Base-by-base conservation (phyloP, 2,888 invertebrate species). In the Molanna angustata region DNA sequence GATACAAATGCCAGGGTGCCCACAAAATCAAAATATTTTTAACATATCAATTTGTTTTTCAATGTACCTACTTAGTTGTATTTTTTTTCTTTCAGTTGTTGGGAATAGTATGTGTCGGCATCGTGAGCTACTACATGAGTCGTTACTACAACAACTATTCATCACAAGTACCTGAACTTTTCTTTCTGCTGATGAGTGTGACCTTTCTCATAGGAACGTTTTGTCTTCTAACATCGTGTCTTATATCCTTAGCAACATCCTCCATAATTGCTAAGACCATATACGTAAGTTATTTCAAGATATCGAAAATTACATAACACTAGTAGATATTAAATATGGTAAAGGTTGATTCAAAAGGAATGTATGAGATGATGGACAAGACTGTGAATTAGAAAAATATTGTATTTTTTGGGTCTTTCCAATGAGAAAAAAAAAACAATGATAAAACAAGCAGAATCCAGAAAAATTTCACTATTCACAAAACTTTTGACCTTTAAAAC, bases 171-270 rank as follows among this genome's bases (percentile, higher is more conserved):
- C 76, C 81, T 0, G 83, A 84, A 63, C 69, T 86, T 16, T 90
- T 91, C 70, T 87, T 85, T 69, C 72, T 89, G 20, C 69, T 91
- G 52, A 85, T 89, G 66, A 78, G 85, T 0, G 86, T 86, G 0
- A 78, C 91, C 13, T 92, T 89, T 66, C 78, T 92, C 66, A 83
- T 92, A 56, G 86, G 87, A 46, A 91, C 90, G 17, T 86, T 87
- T 64, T 82, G 90, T 59, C 67, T 92, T 35, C 69, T 92, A 33
- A 64, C 85, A 3, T 81, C 92, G 1, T 90, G 87, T 62, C 63
- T 92, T n/a, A 73, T 85, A 21, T 91, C 92, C 1, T 74, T 90
- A 43, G 83, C 90, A 13, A 88, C 91, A 0, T 86, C 90, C n/a
- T 84, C 88, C 22, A 85, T 92, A 61, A 83, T 93, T 63, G 81